These are phyloP conservation scores for Pemphigus obesinymphae DNA, from an alignment of 1,140 invertebrate species.

Conservation along the genomic window DNA sequence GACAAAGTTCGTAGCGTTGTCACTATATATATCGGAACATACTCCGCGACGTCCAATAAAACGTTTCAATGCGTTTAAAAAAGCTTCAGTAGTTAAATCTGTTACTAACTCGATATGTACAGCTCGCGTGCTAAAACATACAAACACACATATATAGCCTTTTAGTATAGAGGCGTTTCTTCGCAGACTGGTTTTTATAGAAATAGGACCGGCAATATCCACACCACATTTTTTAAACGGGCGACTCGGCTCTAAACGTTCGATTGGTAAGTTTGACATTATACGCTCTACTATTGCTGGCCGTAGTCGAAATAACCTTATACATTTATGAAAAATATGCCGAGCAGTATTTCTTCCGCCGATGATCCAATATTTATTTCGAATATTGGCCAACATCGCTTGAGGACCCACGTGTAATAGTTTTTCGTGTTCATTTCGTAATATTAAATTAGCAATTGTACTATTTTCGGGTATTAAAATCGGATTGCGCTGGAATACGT, in stretches of 20 bases:
- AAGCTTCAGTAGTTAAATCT: conserved; percentile 46
- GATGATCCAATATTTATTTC: neutral
- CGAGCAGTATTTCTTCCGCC: neutral
- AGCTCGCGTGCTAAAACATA: no score
- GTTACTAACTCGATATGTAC: no score
- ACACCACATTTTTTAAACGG: neutral
- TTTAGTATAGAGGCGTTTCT: neutral
- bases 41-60: no score
- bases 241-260: no score
- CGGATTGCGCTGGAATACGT: neutral
- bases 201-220: neutral
- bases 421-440: neutral
- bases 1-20: no score
- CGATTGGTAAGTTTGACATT: neutral
- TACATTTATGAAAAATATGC: no score
- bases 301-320: neutral
- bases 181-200: neutral
- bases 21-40: no score
- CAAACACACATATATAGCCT: conserved; percentile 44
- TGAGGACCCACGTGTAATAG: neutral
- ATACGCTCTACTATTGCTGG: neutral
- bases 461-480: neutral
- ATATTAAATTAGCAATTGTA: neutral
- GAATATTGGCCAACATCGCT: neutral
- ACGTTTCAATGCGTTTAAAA: conserved; percentile 48